A percentile compares a stretch with the other conserved stretches of the same genome.
Evolutionary conservation across 1,140 invertebrate species (phyloP).

Genomic region (Battus philenor): DNA sequence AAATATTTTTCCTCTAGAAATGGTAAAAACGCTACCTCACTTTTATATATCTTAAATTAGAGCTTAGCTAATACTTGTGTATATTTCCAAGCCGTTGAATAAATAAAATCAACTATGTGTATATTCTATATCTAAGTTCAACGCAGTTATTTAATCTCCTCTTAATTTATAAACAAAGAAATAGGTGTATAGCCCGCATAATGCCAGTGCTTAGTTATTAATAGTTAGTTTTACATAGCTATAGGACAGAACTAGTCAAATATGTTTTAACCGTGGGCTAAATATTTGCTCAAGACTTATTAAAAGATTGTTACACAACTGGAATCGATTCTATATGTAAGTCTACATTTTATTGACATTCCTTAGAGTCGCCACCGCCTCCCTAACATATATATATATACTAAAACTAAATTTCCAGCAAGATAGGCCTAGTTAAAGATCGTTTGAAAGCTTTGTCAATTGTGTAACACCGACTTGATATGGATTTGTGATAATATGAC

Average conservation of each 20-base stretch:
- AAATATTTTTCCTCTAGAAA: constrained; percentile 71
- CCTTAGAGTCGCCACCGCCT: constrained; percentile 12
- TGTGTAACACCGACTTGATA: constrained; percentile 5
- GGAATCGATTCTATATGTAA: constrained; percentile 1
- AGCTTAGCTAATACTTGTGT: constrained; percentile 60
- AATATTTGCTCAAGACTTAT: constrained; percentile 47
- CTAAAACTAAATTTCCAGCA: constrained; percentile 1
- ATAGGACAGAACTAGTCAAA: constrained; percentile 68
- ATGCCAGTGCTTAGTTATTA: constrained; percentile 62
- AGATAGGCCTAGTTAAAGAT: constrained; percentile 11
- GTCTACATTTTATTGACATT: constrained; percentile 11
- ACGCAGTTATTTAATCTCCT: constrained; percentile 14
- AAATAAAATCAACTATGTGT: constrained; percentile 13
- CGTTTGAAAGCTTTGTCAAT: constrained; percentile 16
- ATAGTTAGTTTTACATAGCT: constrained; percentile 44
- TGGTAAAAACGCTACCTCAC: constrained; percentile 74
- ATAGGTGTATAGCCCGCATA: constrained; percentile 61
- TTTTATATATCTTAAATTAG: constrained; percentile 54
- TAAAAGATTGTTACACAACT: constrained; percentile 18
- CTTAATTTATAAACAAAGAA: constrained; percentile 18
- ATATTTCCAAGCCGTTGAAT: constrained; percentile 19
- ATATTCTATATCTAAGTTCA: constrained; percentile 13
- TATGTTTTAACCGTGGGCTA: constrained; percentile 51
- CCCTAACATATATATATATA: constrained; percentile 6
- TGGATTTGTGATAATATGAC: constrained; percentile 54